Percentiles rank a stretch among this genome's conserved stretches.
These are phyloP conservation scores for Triplophysa bombifrons DNA, from an alignment of 2,797 vertebrate genomes.

Conservation along the genomic window DNA sequence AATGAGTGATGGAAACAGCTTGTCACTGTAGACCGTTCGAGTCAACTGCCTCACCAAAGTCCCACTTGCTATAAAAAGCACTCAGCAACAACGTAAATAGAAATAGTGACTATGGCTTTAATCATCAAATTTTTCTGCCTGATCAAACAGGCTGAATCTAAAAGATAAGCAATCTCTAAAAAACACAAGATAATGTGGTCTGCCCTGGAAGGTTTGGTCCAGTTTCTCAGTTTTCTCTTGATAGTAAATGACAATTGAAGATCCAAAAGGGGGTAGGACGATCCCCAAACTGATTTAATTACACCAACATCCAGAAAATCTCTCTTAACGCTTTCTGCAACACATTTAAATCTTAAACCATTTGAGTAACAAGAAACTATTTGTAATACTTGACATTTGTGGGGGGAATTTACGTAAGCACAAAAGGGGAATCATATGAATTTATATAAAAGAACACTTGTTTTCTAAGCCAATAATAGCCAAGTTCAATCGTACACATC, in stretches of 20 bases:
- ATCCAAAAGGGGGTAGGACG: background rate
- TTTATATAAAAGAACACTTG: constrained; percentile 46
- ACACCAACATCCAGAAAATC: background rate
- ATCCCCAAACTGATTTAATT: constrained; percentile 6
- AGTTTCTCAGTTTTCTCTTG: background rate
- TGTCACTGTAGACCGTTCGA: background rate
- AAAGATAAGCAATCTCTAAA: constrained; percentile 23
- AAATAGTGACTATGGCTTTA: constrained; percentile 11
- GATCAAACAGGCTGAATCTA: constrained; percentile 2
- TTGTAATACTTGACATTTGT: background rate
- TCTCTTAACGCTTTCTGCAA: too few relatives aligned
- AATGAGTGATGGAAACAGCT: background rate
- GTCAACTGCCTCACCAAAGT: background rate
- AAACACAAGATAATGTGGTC: constrained; percentile 6
- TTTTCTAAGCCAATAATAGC: constrained; percentile 54
- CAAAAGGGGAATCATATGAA: constrained; percentile 49
- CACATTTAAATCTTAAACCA: too few relatives aligned
- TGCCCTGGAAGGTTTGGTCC: background rate
- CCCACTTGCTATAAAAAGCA: constrained; percentile 33
- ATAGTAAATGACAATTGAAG: constrained; percentile 13
- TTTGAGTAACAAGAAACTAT: background rate
- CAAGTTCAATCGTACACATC: constrained; percentile 52
- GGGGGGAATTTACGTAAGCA: background rate
- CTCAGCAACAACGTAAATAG: background rate
- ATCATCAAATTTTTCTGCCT: constrained; percentile 34